Evolutionary conservation across 2,797 vertebrate species (phyloP).

Genomic region (Intellagama lesueurii): DNA sequence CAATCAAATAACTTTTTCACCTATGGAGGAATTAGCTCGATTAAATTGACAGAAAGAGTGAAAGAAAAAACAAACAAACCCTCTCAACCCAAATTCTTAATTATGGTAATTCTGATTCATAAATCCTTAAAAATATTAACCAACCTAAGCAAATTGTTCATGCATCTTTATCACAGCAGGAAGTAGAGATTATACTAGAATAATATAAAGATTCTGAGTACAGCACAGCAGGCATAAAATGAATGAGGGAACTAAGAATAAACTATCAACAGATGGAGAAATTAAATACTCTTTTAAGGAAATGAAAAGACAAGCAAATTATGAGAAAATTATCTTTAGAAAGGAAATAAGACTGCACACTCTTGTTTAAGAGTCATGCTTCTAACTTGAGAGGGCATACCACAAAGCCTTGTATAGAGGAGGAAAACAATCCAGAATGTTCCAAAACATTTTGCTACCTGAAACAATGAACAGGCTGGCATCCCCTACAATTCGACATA

Average conservation of each 20-base stretch:
- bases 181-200: not conserved
- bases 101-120: constrained; percentile 13
- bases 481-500: no score
- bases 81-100: constrained; percentile 48
- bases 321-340: not conserved
- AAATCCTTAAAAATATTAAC: constrained; percentile 25
- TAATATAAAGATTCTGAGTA: not conserved
- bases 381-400: no score
- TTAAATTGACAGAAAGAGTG: not conserved
- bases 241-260: constrained; percentile 10
- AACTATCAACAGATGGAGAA: not conserved
- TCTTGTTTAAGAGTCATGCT: not conserved
- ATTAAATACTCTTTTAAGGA: not conserved
- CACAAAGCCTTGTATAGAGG: no score
- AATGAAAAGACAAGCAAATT: not conserved
- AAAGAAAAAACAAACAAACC: constrained; percentile 13
- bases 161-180: constrained; percentile 33
- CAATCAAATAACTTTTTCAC: not conserved
- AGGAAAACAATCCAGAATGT: no score
- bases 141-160: constrained; percentile 40
- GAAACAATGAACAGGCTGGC: no score
- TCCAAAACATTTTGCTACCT: no score
- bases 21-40: constrained; percentile 26
- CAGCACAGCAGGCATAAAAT: constrained; percentile 18
- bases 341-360: not conserved